Evolutionary conservation across 2,797 vertebrate species (phyloP), one percentile per base, ranked within the genome.

Genomic region (Acanthopagrus latus): DNA sequence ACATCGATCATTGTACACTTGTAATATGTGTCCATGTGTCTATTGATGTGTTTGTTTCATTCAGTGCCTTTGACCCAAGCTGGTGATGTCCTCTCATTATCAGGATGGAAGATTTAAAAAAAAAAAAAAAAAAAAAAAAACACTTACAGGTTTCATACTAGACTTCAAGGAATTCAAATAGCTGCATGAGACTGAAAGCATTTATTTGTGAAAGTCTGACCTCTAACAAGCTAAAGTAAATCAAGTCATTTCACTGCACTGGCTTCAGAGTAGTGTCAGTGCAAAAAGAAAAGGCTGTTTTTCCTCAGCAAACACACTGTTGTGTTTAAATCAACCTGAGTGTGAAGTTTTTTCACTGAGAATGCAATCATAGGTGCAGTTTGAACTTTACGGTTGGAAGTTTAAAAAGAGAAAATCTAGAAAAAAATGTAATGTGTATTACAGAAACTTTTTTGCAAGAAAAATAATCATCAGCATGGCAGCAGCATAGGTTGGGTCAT

Each of bases 1-100:
- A 93, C 94, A 83, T 93, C 92, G 93, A 87, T 84, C 56, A 54
- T 38, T 57, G 68, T 64, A 82, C 63, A 70, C 88, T 86, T 86
- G 78, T 73, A 64, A 54, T 70, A 68, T 88, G 73, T 66, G 58
- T 46, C 52, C 1, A 7, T 23, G 23, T 64, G 51, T 10, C 14
- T 65, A 41, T 63, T 47, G 54, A 12, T 5, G n/a, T 29, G 57
- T 65, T 44, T 74, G 41, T 76, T 41, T 69, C 13, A 73, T 59
- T 70, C 50, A 27, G 25, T 51, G 57, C 29, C 64, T 76, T 65
- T 75, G 51, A 84, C 70, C 71, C 52, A n/a, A 6, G 11, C 17
- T 2, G 3, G 11, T 7, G 13, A 46, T 52, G 52, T 80, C 46
- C 51, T 76, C 62, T 76, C 68, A 56, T 74, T 54, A 67, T 68